phyloP scores from a whole-genome alignment of 2,113 vertebrate genomes.

The Romanogobio albipinnatus region DNA sequence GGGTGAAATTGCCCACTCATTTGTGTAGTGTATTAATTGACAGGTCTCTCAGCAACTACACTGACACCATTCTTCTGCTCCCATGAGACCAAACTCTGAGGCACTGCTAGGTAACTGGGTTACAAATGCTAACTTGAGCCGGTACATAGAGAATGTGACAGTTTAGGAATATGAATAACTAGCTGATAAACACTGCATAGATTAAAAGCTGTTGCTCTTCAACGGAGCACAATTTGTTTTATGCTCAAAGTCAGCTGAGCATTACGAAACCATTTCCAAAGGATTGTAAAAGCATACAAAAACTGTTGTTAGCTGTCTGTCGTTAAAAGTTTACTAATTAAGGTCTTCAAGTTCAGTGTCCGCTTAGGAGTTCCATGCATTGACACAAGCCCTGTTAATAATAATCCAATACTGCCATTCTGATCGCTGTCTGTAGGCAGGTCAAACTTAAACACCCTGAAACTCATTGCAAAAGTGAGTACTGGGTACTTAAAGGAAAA shows the following conservation, averaged over 20 bases:
- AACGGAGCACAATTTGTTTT: not conserved
- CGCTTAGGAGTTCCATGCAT: not conserved
- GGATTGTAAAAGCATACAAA: not conserved
- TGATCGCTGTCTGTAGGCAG: not conserved
- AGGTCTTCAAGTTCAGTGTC: not conserved
- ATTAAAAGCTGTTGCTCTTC: not conserved
- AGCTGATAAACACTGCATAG: not conserved
- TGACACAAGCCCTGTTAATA: constrained; percentile 1
- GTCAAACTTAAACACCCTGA: not conserved
- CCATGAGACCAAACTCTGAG: not conserved
- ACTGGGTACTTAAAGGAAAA: too few species aligned
- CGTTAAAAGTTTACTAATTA: not conserved
- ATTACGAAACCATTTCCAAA: not conserved
- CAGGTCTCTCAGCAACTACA: constrained; percentile 32
- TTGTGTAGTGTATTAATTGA: constrained; percentile 27
- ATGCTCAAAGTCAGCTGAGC: not conserved
- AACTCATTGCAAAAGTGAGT: not conserved
- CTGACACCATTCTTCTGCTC: constrained; percentile 44
- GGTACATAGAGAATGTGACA: not conserved
- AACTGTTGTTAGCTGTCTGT: not conserved
- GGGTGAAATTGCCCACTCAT: not conserved
- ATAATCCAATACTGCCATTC: constrained; percentile 2
- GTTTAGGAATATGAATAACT: constrained; percentile 2
- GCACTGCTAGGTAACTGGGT: constrained; percentile 48
- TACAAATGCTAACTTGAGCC: constrained; percentile 39